Evolutionary conservation across 2,888 invertebrate species (phyloP), one percentile per base, ranked within the genome.

Genomic region (Melinaea marsaeus): DNA sequence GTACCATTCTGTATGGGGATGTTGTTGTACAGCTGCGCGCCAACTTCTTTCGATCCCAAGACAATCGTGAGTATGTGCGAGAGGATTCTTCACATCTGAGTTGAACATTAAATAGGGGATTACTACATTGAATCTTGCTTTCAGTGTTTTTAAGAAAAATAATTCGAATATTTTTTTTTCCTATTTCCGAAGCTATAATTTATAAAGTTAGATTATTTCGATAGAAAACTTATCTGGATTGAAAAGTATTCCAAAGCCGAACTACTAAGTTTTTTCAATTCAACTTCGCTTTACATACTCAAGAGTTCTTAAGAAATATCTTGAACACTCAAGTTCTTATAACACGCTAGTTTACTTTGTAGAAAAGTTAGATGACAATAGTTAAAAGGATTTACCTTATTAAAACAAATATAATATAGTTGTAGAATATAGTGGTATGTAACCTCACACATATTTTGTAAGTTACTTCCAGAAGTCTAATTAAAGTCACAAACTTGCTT

Each of bases 1-100:
- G 66, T 66, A 66, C 63, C 64, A 68, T 68, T 68, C 58, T 65
- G 64, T 68, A 61, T 63, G 60, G 60, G 60, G 60, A 64, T 61
- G 66, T 55, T 61, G 60, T 51, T 62, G 61, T 63, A 61, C 61
- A 57, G 61, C 61, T 61, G 58, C 59, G 62, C 61, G 61, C 66
- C 42, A 62, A 61, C 57, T 62, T 66, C 62, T 66, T 69, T 69
- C 63, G 62, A 68, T 66, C 66, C 66, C 62, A 54, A 56, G 65
- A 65, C 66, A 68, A 65, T 63, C 55, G 58, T 48, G 34, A 59
- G 55, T 47, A 61, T 61, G 56, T 61, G 56, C 59, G 57, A 61
- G 42, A 59, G 51, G 57, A 62, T 65, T 59, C 61, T 63, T 42
- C 56, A 57, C 13, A 62, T 55, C 57, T 61, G 22, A 46, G 33